These are phyloP conservation scores for Chaenocephalus aceratus DNA, from an alignment of 2,113 vertebrate genomes.

Conservation along the genomic window DNA sequence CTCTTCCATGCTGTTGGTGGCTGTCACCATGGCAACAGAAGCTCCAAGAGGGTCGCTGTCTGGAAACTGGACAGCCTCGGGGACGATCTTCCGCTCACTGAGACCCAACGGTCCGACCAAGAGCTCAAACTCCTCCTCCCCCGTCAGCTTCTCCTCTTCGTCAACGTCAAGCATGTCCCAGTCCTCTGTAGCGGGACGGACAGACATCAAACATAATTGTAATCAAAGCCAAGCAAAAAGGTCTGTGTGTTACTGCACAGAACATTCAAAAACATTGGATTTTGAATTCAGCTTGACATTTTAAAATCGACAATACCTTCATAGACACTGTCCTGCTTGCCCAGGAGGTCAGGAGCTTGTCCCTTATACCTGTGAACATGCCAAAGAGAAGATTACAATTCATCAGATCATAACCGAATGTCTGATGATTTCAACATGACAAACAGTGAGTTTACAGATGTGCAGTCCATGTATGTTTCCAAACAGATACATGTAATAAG, in stretches of 20 bases:
- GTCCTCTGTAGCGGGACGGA: slow-evolving; percentile 87
- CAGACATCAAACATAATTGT: background rate
- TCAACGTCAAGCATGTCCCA: slow-evolving; percentile 99
- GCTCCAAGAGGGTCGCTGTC: slow-evolving; percentile 97
- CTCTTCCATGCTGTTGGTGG: slow-evolving; percentile 98
- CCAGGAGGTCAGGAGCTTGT: slow-evolving; percentile 96
- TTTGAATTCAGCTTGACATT: background rate
- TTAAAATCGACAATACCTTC: slow-evolving; percentile 86
- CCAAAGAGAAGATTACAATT: background rate
- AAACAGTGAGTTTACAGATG: background rate
- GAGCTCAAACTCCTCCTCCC: slow-evolving; percentile 97
- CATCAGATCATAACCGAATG: background rate
- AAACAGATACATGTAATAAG: no score
- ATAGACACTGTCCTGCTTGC: slow-evolving; percentile 98
- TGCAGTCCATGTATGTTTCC: background rate
- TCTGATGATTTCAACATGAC: background rate
- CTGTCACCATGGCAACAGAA: slow-evolving; percentile 97
- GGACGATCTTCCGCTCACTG: slow-evolving; percentile 91
- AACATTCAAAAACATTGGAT: no score
- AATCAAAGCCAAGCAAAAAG: background rate
- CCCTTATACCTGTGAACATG: slow-evolving; percentile 89
- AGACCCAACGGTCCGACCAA: slow-evolving; percentile 93
- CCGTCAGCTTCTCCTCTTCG: slow-evolving; percentile 94
- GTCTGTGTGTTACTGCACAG: no score
- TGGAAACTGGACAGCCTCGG: slow-evolving; percentile 95